Evolutionary conservation across 2,888 invertebrate genomes (phyloP).

Genomic region (Nomada fabriciana): DNA sequence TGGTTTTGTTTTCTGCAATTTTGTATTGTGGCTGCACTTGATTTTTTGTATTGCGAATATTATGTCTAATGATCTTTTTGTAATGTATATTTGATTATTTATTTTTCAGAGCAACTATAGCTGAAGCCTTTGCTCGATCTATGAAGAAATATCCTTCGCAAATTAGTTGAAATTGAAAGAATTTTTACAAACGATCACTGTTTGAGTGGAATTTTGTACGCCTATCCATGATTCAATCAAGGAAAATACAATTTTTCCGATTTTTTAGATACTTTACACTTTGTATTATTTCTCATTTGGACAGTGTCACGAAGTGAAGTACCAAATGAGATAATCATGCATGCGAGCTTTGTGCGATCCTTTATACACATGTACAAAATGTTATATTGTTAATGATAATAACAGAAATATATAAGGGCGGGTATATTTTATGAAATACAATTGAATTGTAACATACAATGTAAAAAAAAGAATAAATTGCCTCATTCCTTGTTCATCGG

Average conservation of each 20-base stretch:
- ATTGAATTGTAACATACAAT: constrained; percentile 38
- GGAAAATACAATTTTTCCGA: background rate
- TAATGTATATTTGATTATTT: constrained; percentile 30
- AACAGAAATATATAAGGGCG: constrained; percentile 3
- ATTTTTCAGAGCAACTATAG: constrained; percentile 89
- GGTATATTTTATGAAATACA: constrained; percentile 5
- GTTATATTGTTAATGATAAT: background rate
- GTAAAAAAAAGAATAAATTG: constrained; percentile 43
- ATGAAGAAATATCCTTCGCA: constrained; percentile 84
- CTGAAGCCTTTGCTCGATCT: constrained; percentile 91
- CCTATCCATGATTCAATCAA: background rate
- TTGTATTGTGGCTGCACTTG: too few relatives aligned
- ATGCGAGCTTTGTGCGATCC: background rate
- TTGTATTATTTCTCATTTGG: background rate
- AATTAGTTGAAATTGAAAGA: constrained; percentile 43
- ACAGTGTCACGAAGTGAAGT: background rate
- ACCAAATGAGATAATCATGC: background rate
- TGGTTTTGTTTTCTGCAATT: too few relatives aligned
- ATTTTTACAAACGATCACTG: constrained; percentile 10
- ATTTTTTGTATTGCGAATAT: background rate
- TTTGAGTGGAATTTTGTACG: background rate
- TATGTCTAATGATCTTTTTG: background rate
- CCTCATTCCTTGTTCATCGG: background rate
- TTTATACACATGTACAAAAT: constrained; percentile 18
- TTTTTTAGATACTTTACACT: constrained; percentile 28